These are phyloP conservation scores for Antigone vipio DNA, from an alignment of 2,113 vertebrate species.

Conservation along the genomic window DNA sequence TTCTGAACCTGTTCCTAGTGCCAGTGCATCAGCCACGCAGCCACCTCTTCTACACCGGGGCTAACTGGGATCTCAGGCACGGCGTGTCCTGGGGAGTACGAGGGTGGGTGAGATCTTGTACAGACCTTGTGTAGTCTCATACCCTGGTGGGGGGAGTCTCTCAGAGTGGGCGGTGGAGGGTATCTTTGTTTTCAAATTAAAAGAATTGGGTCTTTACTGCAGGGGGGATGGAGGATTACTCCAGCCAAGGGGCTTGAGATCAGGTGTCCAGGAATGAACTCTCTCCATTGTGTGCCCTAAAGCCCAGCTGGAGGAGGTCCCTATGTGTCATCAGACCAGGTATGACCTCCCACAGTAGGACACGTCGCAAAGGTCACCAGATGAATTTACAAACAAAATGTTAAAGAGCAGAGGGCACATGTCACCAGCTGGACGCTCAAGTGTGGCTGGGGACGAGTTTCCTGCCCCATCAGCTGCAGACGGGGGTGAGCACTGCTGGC, in stretches of 20 bases:
- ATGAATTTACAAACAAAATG: not conserved
- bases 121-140: not conserved
- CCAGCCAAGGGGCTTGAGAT: not conserved
- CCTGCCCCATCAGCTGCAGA: not conserved
- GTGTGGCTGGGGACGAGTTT: not conserved
- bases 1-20: not conserved
- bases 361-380: not conserved
- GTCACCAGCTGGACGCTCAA: fast-evolving
- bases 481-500: fast-evolving
- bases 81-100: fast-evolving
- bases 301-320: not conserved
- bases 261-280: not conserved
- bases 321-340: not conserved
- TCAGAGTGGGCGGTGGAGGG: fast-evolving
- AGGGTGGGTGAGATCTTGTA: not conserved
- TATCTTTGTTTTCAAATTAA: not conserved
- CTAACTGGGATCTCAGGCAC: not conserved
- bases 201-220: not conserved
- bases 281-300: fast-evolving
- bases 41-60: fast-evolving
- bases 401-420: not conserved
- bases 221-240: not conserved
- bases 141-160: fast-evolving
- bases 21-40: no score
- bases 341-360: not conserved